Evolutionary conservation across 2,113 vertebrate genomes (phyloP), one percentile per base, ranked within the genome.

Genomic region (Paralichthys olivaceus): DNA sequence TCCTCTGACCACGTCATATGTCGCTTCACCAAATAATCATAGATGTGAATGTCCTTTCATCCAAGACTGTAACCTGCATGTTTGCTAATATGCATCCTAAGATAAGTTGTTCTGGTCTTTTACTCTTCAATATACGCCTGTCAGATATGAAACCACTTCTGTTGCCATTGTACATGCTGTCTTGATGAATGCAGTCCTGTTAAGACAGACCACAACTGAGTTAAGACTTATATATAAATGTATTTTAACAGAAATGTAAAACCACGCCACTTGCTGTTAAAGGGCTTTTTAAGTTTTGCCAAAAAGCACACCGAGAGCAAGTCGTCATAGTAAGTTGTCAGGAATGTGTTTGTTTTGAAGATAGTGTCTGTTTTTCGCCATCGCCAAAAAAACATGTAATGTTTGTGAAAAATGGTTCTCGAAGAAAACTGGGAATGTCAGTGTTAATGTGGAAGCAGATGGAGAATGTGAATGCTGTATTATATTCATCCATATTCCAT

Each of bases 241-340:
- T 74, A 28, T 69, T 66, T 75, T 23, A 63, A 79, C 49, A 65
- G 59, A 63, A 77, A 77, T 72, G 75, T 68, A 78, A 65, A 15
- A 8, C 37, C 26, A n/a, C 51, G 55, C 19, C 7, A 29, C 25
- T 45, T 82, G 58, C 80, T 84, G 29, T 84, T 20, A 67, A 87
- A 86, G 79, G 87, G 84, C 73, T 89, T 84, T 72, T 79, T 47
- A 53, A 45, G 83, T 80, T 83, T 80, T 83, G 93, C 88, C 85
- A 82, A 84, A 88, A 83, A 87, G 89, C 84, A 91, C 85, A 89
- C 81, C 11, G 69, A 77, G 74, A 90, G 91, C 88, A 93, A 91
- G 93, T 81, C 86, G 88, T 87, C 81, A 91, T 79, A 61, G 92
- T 91, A 92, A 75, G 54, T 90, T 92, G 91, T 91, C 90, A 87